phyloP scores from a whole-genome alignment of 2,888 invertebrate species.

The Acronicta leporina region DNA sequence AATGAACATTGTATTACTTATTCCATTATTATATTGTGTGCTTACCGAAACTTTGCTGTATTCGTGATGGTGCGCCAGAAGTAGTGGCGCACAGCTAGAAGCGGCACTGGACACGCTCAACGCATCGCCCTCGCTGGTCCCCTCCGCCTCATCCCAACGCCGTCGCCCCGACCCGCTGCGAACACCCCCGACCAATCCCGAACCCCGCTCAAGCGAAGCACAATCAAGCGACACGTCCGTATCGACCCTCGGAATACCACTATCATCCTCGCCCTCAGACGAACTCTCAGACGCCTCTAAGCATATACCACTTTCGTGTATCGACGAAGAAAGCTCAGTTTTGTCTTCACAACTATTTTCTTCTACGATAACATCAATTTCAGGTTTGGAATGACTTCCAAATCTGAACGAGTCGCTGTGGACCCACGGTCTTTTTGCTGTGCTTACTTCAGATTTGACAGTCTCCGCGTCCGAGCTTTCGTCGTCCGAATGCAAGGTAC shows the following conservation, averaged over 20 bases:
- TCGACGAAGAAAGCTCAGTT: constrained; percentile 72
- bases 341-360: constrained; percentile 68
- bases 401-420: constrained; percentile 84
- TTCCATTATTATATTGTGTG: not conserved
- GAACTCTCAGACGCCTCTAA: constrained; percentile 77
- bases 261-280: constrained; percentile 79
- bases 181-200: constrained; percentile 82
- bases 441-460: constrained; percentile 80
- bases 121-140: constrained; percentile 83
- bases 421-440: constrained; percentile 82
- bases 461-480: constrained; percentile 83
- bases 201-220: constrained; percentile 87
- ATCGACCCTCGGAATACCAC: constrained; percentile 80
- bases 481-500: constrained; percentile 81
- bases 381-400: constrained; percentile 68
- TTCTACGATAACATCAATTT: constrained; percentile 70
- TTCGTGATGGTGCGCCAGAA: constrained; percentile 81
- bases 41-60: constrained; percentile 87
- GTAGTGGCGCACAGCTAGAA: constrained; percentile 83
- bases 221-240: constrained; percentile 77
- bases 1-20: not conserved
- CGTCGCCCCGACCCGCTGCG: constrained; percentile 87
- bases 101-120: constrained; percentile 85
- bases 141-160: constrained; percentile 85
- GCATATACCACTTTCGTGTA: constrained; percentile 81